phyloP scores from a whole-genome alignment of 1,140 invertebrate genomes.

The Drosophila subobscura region DNA sequence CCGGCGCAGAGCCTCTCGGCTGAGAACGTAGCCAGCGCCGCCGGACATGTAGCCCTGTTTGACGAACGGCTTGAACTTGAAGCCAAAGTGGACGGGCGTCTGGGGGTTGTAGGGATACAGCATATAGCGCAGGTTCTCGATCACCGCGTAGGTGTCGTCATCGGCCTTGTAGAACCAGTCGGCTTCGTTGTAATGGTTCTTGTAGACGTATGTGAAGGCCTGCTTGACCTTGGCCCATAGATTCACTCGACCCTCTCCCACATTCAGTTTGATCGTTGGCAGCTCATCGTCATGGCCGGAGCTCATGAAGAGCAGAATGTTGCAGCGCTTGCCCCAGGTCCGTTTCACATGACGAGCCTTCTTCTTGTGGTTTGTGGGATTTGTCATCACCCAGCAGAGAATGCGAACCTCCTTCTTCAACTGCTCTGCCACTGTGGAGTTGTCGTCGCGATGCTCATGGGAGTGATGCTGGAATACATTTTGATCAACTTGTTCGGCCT shows the following conservation, averaged over 20 bases:
- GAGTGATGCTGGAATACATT: conserved; percentile 22
- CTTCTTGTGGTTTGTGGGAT: conserved; percentile 45
- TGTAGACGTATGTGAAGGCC: conserved; percentile 94
- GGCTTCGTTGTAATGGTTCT: conserved; percentile 90
- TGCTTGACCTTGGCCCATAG: conserved; percentile 97
- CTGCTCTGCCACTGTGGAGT: conserved; percentile 43
- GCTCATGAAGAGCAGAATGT: conserved; percentile 95
- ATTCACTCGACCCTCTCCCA: conserved; percentile 93
- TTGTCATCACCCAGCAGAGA: conserved; percentile 54
- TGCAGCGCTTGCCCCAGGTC: conserved; percentile 98
- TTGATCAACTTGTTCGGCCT: neutral
- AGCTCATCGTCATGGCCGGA: conserved; percentile 87
- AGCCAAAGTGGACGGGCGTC: conserved; percentile 93
- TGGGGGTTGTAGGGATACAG: conserved; percentile 88
- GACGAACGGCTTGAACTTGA: conserved; percentile 90
- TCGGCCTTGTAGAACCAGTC: conserved; percentile 98
- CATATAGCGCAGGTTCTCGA: conserved; percentile 96
- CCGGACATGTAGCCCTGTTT: conserved; percentile 96
- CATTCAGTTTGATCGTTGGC: conserved; percentile 88
- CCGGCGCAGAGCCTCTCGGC: conserved; percentile 88
- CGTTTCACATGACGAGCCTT: conserved; percentile 87
- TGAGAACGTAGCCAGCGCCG: conserved; percentile 95
- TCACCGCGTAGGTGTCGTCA: conserved; percentile 96
- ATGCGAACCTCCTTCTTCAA: conserved; percentile 47
- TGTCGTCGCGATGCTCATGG: conserved; percentile 31